Conservation (phyloP, 1,140 invertebrate species). For the Dendrolimus punctatus region DNA sequence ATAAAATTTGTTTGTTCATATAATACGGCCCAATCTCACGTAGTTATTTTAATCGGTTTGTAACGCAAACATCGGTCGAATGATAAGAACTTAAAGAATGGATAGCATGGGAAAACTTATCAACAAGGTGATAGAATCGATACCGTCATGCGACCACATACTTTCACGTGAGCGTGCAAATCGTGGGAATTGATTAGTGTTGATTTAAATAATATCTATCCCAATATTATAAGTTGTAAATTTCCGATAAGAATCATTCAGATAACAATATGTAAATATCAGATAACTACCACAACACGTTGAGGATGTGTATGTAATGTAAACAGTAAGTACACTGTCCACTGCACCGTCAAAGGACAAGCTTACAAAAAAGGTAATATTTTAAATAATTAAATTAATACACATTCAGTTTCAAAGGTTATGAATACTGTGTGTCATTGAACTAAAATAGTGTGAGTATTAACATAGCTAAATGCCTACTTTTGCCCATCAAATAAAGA, state of each 20-base stretch:
- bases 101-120: slow-evolving; percentile 42
- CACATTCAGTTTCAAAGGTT: too few species aligned
- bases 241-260: slow-evolving; percentile 23
- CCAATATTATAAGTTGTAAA: slow-evolving; percentile 25
- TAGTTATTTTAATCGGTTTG: slow-evolving; percentile 13
- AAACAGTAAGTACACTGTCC: slow-evolving; percentile 2
- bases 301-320: neutral
- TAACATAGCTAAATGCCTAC: too few species aligned
- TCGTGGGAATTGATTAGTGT: slow-evolving; percentile 46
- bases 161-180: slow-evolving; percentile 42
- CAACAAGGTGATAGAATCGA: slow-evolving; percentile 43
- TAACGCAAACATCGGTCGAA: slow-evolving; percentile 36
- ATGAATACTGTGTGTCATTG: too few species aligned
- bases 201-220: slow-evolving; percentile 36
- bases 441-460: too few species aligned
- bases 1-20: too few species aligned
- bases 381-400: too few species aligned
- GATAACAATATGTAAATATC: slow-evolving; percentile 2
- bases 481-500: too few species aligned
- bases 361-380: too few species aligned
- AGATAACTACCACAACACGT: too few species aligned
- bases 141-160: slow-evolving; percentile 40
- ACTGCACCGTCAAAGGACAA: neutral
- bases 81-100: slow-evolving; percentile 25
- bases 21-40: too few species aligned